Conservation (phyloP, 2,113 vertebrate species). For the Prochilodus magdalenae region DNA sequence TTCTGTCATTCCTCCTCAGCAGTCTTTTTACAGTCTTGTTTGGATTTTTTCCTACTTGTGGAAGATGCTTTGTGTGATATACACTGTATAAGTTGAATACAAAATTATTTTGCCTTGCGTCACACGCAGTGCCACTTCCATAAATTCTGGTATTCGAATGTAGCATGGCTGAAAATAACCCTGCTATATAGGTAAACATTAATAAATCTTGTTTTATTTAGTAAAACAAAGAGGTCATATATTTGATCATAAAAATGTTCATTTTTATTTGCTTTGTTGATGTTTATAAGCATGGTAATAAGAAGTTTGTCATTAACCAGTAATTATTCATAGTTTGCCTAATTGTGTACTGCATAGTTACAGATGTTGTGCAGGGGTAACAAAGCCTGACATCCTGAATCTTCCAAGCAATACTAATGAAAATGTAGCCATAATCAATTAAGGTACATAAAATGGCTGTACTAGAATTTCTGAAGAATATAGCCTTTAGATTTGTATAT, state of each 20-base stretch:
- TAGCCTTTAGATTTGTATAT: background rate
- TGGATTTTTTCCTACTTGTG: too few species aligned
- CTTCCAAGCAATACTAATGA: background rate
- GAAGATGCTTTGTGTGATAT: too few species aligned
- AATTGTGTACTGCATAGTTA: slow-evolving; percentile 44
- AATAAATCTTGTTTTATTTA: background rate
- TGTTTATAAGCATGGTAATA: slow-evolving; percentile 1
- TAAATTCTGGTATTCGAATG: background rate
- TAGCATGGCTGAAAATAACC: background rate
- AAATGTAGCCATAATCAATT: background rate
- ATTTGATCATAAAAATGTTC: too few species aligned
- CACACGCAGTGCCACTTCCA: background rate
- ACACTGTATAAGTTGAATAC: too few species aligned
- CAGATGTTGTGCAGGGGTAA: background rate
- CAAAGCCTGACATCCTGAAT: slow-evolving; percentile 7
- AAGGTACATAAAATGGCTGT: background rate
- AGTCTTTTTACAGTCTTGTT: too few species aligned
- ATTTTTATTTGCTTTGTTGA: slow-evolving; percentile 33
- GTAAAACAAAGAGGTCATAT: slow-evolving; percentile 5
- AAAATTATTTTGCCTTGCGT: too few species aligned
- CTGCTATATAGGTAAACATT: background rate
- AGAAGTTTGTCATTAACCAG: background rate
- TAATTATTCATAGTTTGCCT: slow-evolving; percentile 21
- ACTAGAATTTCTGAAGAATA: slow-evolving; percentile 1
- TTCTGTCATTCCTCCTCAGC: too few species aligned